Percentiles rank a stretch among this genome's conserved stretches.
phyloP scores from a whole-genome alignment of 30 jellyfish, hydroid and myxozoan species.

The Chironex yamaguchii region DNA sequence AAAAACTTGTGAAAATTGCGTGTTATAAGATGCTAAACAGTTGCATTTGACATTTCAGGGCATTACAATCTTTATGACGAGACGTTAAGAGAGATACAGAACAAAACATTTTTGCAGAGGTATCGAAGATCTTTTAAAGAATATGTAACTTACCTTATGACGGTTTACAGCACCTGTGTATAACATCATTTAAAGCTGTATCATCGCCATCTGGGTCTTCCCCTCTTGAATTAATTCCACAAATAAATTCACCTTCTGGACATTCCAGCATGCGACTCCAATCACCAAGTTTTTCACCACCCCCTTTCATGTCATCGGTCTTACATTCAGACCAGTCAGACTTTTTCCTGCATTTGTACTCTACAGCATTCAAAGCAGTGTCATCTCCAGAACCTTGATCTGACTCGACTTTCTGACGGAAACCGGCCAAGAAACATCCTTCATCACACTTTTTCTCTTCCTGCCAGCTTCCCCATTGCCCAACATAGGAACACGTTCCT shows the following conservation, averaged over 20 bases:
- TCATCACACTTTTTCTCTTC: slow-evolving; percentile 21
- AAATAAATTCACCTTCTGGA: slow-evolving; percentile 55
- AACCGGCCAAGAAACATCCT: slow-evolving; percentile 48
- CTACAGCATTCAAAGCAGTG: slow-evolving; percentile 56
- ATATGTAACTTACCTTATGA: too few relatives aligned
- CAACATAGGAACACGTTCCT: slow-evolving; percentile 41
- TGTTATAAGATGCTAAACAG: too few relatives aligned
- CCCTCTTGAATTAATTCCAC: slow-evolving; percentile 70
- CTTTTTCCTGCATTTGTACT: slow-evolving; percentile 57
- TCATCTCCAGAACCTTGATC: slow-evolving; percentile 54
- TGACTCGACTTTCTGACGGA: slow-evolving; percentile 63
- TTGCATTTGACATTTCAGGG: too few relatives aligned
- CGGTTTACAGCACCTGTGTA: slow-evolving; percentile 71
- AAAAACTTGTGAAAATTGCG: too few relatives aligned
- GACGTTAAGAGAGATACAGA: too few relatives aligned
- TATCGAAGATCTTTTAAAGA: too few relatives aligned
- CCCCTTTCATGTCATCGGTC: slow-evolving; percentile 3
- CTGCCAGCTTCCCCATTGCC: slow-evolving; percentile 67
- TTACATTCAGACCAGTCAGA: slow-evolving; percentile 46
- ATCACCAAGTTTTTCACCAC: slow-evolving; percentile 48
- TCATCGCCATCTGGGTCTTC: slow-evolving; percentile 64
- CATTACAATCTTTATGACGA: too few relatives aligned
- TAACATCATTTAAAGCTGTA: slow-evolving; percentile 67
- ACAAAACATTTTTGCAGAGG: too few relatives aligned
- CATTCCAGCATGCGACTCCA: slow-evolving; percentile 68